A percentile compares a stretch with the other conserved stretches of the same genome.
phyloP scores from a whole-genome alignment of 2,888 invertebrate genomes.

The Nycteola revayana region DNA sequence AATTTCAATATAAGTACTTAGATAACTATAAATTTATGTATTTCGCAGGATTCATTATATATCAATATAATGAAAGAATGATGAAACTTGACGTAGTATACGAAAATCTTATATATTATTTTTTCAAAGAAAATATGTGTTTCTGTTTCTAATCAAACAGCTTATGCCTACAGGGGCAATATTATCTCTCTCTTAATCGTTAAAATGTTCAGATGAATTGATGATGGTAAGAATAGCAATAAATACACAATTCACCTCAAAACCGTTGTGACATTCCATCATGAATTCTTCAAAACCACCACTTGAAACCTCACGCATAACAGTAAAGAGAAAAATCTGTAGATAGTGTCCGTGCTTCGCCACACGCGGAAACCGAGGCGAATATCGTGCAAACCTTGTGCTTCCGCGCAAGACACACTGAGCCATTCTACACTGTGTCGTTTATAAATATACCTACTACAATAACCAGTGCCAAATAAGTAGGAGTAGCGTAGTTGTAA shows the following conservation, averaged over 20 bases:
- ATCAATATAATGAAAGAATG: too few relatives aligned
- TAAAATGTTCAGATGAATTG: too few relatives aligned
- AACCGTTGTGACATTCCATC: constrained; percentile 70
- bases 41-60: too few relatives aligned
- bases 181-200: too few relatives aligned
- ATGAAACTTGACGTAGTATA: too few relatives aligned
- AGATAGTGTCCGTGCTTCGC: constrained; percentile 34
- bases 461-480: constrained; percentile 54
- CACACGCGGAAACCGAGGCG: constrained; percentile 33
- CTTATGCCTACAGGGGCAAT: too few relatives aligned
- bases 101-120: too few relatives aligned
- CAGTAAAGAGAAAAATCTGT: constrained; percentile 24
- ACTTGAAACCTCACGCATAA: constrained; percentile 55
- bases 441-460: constrained; percentile 69
- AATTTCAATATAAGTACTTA: too few relatives aligned
- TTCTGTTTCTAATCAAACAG: too few relatives aligned
- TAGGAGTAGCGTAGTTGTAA: constrained; percentile 40
- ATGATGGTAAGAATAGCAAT: constrained; percentile 1
- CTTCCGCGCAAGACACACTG: constrained; percentile 56
- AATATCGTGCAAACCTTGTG: constrained; percentile 39
- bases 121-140: too few relatives aligned
- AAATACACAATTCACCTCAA: constrained; percentile 57
- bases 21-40: too few relatives aligned
- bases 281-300: constrained; percentile 65
- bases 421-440: constrained; percentile 56